Conservation (phyloP, 2,113 vertebrate genomes). For the Notiomystis cincta region DNA sequence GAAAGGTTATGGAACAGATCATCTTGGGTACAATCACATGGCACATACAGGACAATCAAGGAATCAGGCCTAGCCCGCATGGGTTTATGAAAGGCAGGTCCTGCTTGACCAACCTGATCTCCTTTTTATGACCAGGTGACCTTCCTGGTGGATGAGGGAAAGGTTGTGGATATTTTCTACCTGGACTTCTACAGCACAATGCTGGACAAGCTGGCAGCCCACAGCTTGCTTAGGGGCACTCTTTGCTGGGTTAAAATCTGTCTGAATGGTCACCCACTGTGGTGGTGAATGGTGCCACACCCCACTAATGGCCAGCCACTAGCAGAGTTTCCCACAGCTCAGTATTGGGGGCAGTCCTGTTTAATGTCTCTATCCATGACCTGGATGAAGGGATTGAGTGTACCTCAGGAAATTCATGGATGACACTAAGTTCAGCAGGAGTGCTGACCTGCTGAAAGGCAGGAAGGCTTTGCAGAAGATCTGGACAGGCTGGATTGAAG, state of each 20-base stretch:
- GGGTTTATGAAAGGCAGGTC: not conserved
- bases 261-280: too few relatives aligned
- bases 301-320: rapidly evolving
- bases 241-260: not conserved
- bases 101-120: not conserved
- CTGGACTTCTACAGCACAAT: not conserved
- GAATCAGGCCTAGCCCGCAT: not conserved
- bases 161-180: not conserved
- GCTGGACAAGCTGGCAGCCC: not conserved
- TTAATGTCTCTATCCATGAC: not conserved
- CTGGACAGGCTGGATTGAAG: not conserved
- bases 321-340: not conserved
- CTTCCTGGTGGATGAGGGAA: not conserved
- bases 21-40: not conserved
- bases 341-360: not conserved
- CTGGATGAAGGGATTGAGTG: not conserved
- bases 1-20: not conserved
- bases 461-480: not conserved
- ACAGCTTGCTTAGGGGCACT: not conserved
- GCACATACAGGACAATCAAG: not conserved
- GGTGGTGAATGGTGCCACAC: too few relatives aligned
- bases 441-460: not conserved
- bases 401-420: not conserved
- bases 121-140: not conserved
- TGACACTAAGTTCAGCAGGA: not conserved